A percentile compares a stretch with the other conserved stretches of the same genome.
Conservation (phyloP, 2,113 vertebrate genomes). For the Eublepharis macularius region DNA sequence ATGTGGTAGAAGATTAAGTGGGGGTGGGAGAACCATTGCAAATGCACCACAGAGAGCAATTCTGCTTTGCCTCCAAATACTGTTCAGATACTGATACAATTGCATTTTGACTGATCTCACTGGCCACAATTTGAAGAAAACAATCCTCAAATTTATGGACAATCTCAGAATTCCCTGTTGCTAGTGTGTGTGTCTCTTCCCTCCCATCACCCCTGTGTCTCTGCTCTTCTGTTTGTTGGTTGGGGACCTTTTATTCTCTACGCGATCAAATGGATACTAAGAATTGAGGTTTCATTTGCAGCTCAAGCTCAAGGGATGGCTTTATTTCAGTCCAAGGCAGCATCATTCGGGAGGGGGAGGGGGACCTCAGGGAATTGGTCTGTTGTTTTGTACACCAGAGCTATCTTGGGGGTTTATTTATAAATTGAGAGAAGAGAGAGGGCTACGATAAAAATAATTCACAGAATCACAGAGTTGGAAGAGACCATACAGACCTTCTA, state of each 20-base stretch:
- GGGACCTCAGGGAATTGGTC: conserved; percentile 22
- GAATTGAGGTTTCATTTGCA: conserved; percentile 15
- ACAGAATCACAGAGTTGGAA: too few relatives aligned
- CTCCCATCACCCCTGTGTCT: background rate
- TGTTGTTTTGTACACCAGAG: conserved; percentile 10
- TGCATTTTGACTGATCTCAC: background rate
- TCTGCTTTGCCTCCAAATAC: background rate
- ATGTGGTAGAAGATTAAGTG: background rate
- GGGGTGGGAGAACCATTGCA: background rate
- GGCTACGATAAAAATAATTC: conserved; percentile 48
- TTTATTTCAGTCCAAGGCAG: conserved; percentile 12
- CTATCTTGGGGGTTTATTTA: conserved; percentile 43
- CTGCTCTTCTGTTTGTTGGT: background rate
- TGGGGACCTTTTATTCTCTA: background rate
- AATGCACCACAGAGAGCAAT: background rate
- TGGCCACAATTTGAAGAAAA: background rate
- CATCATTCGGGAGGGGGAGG: background rate
- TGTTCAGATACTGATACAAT: background rate
- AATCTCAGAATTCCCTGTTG: background rate
- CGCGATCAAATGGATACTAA: background rate
- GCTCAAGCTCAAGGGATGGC: conserved; percentile 6
- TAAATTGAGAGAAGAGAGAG: conserved; percentile 41
- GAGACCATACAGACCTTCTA: too few relatives aligned
- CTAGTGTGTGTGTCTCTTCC: background rate
- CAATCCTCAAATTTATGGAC: background rate